Percentiles rank a stretch among this genome's conserved stretches.
Conservation (phyloP, 2,797 vertebrate species). For the Clamator glandarius region DNA sequence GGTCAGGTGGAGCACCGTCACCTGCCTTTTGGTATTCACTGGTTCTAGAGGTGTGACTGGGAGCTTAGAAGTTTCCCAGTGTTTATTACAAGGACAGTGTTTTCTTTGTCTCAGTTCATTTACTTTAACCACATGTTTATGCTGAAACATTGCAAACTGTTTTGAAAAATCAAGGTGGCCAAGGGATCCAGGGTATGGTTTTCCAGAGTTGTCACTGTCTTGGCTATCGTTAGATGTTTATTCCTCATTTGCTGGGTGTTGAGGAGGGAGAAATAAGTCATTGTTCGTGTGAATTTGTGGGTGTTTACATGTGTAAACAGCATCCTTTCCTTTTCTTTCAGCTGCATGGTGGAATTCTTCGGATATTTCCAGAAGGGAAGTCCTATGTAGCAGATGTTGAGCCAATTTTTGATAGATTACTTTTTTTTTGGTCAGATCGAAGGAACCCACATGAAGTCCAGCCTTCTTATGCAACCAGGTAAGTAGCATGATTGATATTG, state of each 20-base stretch:
- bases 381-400: slow-evolving; percentile 88
- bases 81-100: background rate
- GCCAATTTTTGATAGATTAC: slow-evolving; percentile 91
- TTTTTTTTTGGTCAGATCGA: slow-evolving; percentile 97
- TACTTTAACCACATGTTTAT: background rate
- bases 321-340: slow-evolving; percentile 63
- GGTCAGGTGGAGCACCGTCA: background rate
- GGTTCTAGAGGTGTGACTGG: background rate
- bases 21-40: background rate
- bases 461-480: slow-evolving; percentile 91
- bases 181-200: background rate
- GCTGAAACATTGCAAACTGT: background rate
- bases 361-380: slow-evolving; percentile 93
- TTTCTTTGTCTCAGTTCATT: background rate
- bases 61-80: background rate
- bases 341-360: slow-evolving; percentile 90
- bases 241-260: background rate
- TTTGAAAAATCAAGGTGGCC: background rate
- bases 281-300: background rate
- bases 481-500: background rate
- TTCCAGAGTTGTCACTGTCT: background rate
- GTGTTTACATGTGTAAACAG: background rate
- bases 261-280: background rate
- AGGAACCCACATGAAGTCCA: slow-evolving; percentile 97
- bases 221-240: background rate